Evolutionary conservation across 1,140 invertebrate genomes (phyloP).

Genomic region (Nomia melanderi): DNA sequence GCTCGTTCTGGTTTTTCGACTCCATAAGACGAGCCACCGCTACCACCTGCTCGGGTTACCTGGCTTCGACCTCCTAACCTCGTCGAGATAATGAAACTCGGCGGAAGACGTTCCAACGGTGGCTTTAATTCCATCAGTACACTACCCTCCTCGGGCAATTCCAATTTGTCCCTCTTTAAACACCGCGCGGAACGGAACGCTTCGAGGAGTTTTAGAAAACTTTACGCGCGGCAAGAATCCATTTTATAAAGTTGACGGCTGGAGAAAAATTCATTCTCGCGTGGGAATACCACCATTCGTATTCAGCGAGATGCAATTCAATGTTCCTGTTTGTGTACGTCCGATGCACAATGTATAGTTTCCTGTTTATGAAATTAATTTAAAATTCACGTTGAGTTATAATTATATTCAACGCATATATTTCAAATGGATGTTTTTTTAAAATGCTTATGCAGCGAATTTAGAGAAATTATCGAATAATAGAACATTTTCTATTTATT

Average conservation of each 20-base stretch:
- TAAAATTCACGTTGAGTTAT: too few relatives aligned
- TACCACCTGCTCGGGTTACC: conserved; percentile 46
- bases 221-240: not conserved
- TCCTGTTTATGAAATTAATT: too few relatives aligned
- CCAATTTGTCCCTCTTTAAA: conserved; percentile 35
- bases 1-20: conserved; percentile 56
- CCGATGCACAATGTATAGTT: too few relatives aligned
- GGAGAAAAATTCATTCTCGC: not conserved
- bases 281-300: not conserved
- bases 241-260: not conserved
- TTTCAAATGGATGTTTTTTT: too few relatives aligned
- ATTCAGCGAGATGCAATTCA: too few relatives aligned
- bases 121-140: conserved; percentile 35
- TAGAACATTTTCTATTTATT: too few relatives aligned
- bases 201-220: conserved; percentile 1
- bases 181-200: not conserved
- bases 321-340: too few relatives aligned
- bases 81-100: conserved; percentile 47
- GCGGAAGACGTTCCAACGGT: conserved; percentile 8
- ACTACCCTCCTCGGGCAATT: conserved; percentile 12
- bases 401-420: too few relatives aligned
- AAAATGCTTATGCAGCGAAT: too few relatives aligned
- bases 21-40: conserved; percentile 38
- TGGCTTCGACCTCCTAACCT: conserved; percentile 48
- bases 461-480: too few relatives aligned